Evolutionary conservation across 2,888 invertebrate species (phyloP).

Genomic region (Incurvaria masculella): DNA sequence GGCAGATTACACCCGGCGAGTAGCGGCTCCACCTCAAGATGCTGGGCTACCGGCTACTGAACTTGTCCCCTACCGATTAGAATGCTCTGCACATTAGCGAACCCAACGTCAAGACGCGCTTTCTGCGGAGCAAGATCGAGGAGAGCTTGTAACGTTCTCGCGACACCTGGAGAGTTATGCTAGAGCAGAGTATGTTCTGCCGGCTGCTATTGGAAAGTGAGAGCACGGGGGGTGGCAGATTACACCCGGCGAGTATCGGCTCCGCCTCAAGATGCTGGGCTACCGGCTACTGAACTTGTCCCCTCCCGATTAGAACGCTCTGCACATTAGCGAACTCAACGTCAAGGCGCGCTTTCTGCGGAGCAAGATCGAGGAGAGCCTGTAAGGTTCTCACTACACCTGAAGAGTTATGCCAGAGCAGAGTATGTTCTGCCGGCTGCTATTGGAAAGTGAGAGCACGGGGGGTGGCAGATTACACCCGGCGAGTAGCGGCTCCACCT

Average conservation of each 20-base stretch:
- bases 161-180: too few species aligned
- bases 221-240: neutral
- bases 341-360: slow-evolving; percentile 18
- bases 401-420: too few species aligned
- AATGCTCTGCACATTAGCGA: slow-evolving; percentile 33
- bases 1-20: neutral
- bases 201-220: neutral
- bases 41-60: slow-evolving; percentile 32
- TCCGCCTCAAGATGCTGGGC: slow-evolving; percentile 31
- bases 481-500: too few species aligned
- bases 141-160: too few species aligned
- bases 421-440: too few species aligned
- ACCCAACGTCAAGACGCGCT: slow-evolving; percentile 20
- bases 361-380: too few species aligned
- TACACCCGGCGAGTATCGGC: slow-evolving; percentile 18
- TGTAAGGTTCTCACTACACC: too few species aligned
- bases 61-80: slow-evolving; percentile 26
- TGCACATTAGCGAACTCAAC: slow-evolving; percentile 28
- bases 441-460: too few species aligned
- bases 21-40: slow-evolving; percentile 30
- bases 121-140: slow-evolving; percentile 9
- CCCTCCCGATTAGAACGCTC: slow-evolving; percentile 28
- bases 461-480: too few species aligned
- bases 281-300: slow-evolving; percentile 30
- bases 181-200: too few species aligned